Conservation (phyloP, 2,113 vertebrate species). For the Siniperca chuatsi region DNA sequence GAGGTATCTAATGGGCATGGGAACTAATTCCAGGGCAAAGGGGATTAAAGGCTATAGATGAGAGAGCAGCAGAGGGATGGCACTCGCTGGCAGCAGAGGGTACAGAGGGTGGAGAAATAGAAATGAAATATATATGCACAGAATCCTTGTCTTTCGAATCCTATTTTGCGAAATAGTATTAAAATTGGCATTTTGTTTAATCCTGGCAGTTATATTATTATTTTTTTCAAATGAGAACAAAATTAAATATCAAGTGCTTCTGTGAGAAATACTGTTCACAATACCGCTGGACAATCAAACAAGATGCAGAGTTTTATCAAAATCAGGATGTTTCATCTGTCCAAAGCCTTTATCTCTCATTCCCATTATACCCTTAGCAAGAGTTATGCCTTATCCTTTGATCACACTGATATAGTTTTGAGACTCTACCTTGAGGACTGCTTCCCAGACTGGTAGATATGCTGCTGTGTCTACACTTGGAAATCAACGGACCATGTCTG, state of each 20-base stretch:
- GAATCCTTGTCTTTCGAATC: conserved; percentile 66
- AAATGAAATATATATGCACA: conserved; percentile 67
- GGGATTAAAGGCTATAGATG: conserved; percentile 78
- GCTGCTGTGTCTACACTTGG: conserved; percentile 38
- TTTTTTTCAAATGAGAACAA: conserved; percentile 29
- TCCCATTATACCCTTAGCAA: conserved; percentile 45
- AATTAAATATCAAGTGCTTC: conserved; percentile 55
- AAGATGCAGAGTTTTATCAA: conserved; percentile 31
- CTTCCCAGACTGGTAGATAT: conserved; percentile 39
- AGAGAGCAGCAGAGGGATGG: conserved; percentile 68
- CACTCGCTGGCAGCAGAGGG: conserved; percentile 69
- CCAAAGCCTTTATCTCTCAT: conserved; percentile 35
- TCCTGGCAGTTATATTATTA: conserved; percentile 51
- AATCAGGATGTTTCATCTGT: conserved; percentile 41
- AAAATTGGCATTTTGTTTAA: conserved; percentile 68
- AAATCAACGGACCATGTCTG: conserved; percentile 26
- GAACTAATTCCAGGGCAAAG: conserved; percentile 81
- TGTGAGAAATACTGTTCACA: conserved; percentile 10
- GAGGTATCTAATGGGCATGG: conserved; percentile 81
- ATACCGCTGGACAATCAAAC: conserved; percentile 29
- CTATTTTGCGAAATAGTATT: conserved; percentile 73
- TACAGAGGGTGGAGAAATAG: conserved; percentile 71
- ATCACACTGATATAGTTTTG: conserved; percentile 53
- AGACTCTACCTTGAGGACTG: conserved; percentile 55
- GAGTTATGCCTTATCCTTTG: conserved; percentile 46